These are phyloP conservation scores for Festucalex cinctus DNA, from an alignment of 2,113 vertebrate genomes.

Conservation along the genomic window DNA sequence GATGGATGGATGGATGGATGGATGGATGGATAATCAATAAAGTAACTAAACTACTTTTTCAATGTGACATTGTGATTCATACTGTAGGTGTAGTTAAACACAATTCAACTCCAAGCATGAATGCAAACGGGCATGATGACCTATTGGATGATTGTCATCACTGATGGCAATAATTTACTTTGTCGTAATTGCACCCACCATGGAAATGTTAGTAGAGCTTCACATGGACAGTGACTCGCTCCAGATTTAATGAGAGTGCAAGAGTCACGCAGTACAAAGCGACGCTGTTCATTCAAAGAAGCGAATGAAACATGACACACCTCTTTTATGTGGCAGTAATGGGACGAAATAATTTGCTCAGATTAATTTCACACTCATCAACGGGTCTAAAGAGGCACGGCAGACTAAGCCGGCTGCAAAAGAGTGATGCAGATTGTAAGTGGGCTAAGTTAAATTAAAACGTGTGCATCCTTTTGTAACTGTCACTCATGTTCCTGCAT, in stretches of 20 bases:
- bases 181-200: conserved; percentile 13
- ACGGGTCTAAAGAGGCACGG: conserved; percentile 2
- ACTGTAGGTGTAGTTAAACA: background rate
- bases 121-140: background rate
- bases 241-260: conserved; percentile 16
- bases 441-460: background rate
- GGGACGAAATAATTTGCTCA: conserved; percentile 23
- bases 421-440: background rate
- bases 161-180: conserved; percentile 11
- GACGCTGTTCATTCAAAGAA: conserved; percentile 33
- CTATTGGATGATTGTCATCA: background rate
- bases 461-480: background rate
- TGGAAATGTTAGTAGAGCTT: conserved; percentile 27
- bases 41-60: too few relatives aligned
- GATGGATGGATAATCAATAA: too few relatives aligned
- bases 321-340: conserved; percentile 1
- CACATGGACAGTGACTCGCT: conserved; percentile 16
- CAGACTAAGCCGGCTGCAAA: conserved; percentile 5
- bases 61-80: background rate
- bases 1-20: too few relatives aligned
- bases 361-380: conserved; percentile 4
- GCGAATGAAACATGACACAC: conserved; percentile 28
- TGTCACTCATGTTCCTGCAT: background rate
- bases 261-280: conserved; percentile 10
- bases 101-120: background rate